These are phyloP conservation scores for Menidia beryllina DNA, from an alignment of 2,113 vertebrate species.

Conservation along the genomic window DNA sequence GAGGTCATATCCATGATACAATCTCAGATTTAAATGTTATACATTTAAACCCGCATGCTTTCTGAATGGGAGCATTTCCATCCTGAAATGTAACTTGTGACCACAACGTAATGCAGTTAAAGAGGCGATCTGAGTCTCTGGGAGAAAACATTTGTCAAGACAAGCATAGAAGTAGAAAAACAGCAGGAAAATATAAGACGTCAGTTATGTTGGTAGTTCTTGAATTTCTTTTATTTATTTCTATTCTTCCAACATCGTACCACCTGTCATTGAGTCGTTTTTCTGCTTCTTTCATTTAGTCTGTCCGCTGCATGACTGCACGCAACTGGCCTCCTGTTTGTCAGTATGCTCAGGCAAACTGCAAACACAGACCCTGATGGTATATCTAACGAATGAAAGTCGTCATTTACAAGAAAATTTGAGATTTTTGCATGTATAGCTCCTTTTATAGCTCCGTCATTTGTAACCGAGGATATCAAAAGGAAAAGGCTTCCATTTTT, in stretches of 20 bases:
- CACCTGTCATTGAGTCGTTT: slow-evolving; percentile 25
- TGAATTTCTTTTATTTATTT: slow-evolving; percentile 43
- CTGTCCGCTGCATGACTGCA: neutral
- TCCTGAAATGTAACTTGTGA: slow-evolving; percentile 37
- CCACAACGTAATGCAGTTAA: slow-evolving; percentile 33
- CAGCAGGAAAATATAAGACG: neutral
- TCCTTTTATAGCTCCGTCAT: neutral
- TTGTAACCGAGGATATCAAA: neutral
- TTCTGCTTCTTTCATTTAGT: slow-evolving; percentile 15
- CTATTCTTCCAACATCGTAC: slow-evolving; percentile 24
- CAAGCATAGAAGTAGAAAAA: slow-evolving; percentile 31
- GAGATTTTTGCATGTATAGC: neutral
- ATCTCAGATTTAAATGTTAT: slow-evolving; percentile 29
- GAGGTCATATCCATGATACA: slow-evolving; percentile 13
- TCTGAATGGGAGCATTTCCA: slow-evolving; percentile 37
- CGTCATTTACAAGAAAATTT: no score
- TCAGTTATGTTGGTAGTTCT: slow-evolving; percentile 58
- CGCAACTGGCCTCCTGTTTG: neutral
- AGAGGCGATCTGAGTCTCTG: slow-evolving; percentile 44
- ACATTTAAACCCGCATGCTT: slow-evolving; percentile 47
- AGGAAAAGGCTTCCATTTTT: neutral
- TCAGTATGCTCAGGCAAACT: no score
- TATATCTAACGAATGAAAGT: no score
- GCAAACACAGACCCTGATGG: no score
- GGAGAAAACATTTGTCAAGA: slow-evolving; percentile 52